Evolutionary conservation across 2,888 invertebrate species (phyloP).

Genomic region (Phalera bucephala): DNA sequence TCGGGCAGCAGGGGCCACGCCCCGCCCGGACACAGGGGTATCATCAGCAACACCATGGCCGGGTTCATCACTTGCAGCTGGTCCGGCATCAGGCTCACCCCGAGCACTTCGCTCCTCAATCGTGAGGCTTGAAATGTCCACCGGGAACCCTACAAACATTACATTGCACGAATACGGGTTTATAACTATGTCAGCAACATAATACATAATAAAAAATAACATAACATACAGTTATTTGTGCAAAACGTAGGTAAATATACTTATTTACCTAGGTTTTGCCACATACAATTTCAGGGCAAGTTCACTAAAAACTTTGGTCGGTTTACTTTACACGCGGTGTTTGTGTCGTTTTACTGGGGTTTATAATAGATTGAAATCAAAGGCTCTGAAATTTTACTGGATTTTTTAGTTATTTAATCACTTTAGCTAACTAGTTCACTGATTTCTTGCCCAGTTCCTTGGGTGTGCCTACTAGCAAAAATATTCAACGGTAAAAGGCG

Average conservation of each 20-base stretch:
- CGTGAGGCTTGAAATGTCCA: constrained; percentile 91
- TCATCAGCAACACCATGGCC: constrained; percentile 86
- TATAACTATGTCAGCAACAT: too few relatives aligned
- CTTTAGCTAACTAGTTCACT: too few relatives aligned
- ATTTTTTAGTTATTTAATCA: not conserved
- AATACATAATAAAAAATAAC: not conserved
- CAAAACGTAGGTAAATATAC: not conserved
- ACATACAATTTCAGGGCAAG: not conserved
- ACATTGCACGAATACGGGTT: too few relatives aligned
- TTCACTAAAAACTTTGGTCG: constrained; percentile 6
- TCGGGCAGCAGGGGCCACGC: constrained; percentile 68
- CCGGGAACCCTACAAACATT: constrained; percentile 83
- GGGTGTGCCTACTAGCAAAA: too few relatives aligned
- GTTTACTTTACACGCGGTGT: not conserved
- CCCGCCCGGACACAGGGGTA: constrained; percentile 84
- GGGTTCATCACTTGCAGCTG: constrained; percentile 93
- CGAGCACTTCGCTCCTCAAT: constrained; percentile 84
- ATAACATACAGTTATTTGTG: not conserved
- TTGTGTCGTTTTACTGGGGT: not conserved
- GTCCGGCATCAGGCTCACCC: constrained; percentile 86
- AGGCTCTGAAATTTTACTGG: not conserved
- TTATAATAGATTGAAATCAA: not conserved
- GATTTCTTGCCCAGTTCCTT: too few relatives aligned
- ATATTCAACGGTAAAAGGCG: too few relatives aligned
- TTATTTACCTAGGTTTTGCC: too few relatives aligned